Percentiles rank a stretch among this genome's conserved stretches.
These are phyloP conservation scores for Falcaria lacertinaria DNA, from an alignment of 2,888 invertebrate genomes.

Conservation along the genomic window DNA sequence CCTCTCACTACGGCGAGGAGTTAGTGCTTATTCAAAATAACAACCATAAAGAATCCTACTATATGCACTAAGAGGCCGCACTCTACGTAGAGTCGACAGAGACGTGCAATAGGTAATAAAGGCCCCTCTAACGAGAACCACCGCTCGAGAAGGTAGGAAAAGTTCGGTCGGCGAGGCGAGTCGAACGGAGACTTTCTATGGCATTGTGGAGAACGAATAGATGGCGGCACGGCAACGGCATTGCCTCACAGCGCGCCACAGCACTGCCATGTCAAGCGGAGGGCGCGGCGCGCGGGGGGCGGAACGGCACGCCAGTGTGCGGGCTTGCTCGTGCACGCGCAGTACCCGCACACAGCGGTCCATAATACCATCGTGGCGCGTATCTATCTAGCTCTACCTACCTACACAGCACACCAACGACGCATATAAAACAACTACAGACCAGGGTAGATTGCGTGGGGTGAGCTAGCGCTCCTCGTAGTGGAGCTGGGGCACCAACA, in stretches of 20 bases:
- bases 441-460: constrained; percentile 62
- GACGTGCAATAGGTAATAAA: constrained; percentile 32
- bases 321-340: constrained; percentile 37
- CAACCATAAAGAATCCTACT: constrained; percentile 55
- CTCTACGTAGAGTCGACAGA: constrained; percentile 32
- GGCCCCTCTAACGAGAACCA: too few relatives aligned
- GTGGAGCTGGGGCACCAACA: constrained; percentile 38
- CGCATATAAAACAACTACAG: constrained; percentile 59
- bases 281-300: constrained; percentile 26
- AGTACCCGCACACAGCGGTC: constrained; percentile 48
- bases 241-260: constrained; percentile 70
- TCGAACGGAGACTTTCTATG: constrained; percentile 76
- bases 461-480: constrained; percentile 45
- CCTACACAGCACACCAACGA: constrained; percentile 49
- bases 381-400: constrained; percentile 67
- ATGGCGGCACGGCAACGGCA: constrained; percentile 72
- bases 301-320: constrained; percentile 36
- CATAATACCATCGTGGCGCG: constrained; percentile 57
- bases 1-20: constrained; percentile 35
- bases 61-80: constrained; percentile 37
- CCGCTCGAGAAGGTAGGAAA: constrained; percentile 68
- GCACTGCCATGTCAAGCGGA: constrained; percentile 53
- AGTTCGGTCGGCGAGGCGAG: constrained; percentile 71
- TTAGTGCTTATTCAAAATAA: constrained; percentile 68
- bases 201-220: constrained; percentile 76